Evolutionary conservation across 1,140 invertebrate species (phyloP), one percentile per base, ranked within the genome.

Genomic region (Lordiphosa mommai): DNA sequence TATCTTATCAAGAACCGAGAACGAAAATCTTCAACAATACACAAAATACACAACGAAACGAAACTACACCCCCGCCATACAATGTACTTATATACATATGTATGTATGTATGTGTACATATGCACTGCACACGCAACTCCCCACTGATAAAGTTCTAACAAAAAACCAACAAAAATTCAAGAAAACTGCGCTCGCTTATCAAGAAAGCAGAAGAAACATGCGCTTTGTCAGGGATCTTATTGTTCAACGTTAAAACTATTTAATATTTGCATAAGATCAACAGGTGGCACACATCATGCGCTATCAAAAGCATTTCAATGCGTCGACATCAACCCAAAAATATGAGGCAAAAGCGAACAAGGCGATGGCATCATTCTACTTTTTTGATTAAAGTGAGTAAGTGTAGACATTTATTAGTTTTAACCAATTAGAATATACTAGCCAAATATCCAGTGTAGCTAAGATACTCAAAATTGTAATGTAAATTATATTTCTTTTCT

Each of bases 221-320:
- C 49, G 56, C 70, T 51, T 65, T 66, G 66, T 69, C 50, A 72
- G 60, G 57, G 53, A 74, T 80, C 58, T 61, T 57, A 59, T 80
- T 80, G 76, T 41, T 80, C 65, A 50, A 29, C 51, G 14, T 47
- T 27, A 47, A 13, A 76, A 71, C 77, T 76, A 82, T 68, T 72
- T 56, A 23, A 53, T 82, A 72, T 82, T 82, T 82, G 77, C 76
- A 67, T 33, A 67, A 76, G 76, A 76, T 76, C 76, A 82, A 72
- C 66, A 84, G 71, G 77, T 84, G 66, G 66, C 58, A 52, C 53
- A 32, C 49, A 29, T 20, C 12, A 34, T 23, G 30, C 4, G 20
- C 5, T 23, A 23, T 23, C 20, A 23, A 23, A 23, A 23, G 20
- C 20, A 23, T 23, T 23, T 23, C 20, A 23, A 23, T 23, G 20